Base-by-base conservation (phyloP, 2,113 vertebrate genomes). In the Heloderma charlesbogerti region DNA sequence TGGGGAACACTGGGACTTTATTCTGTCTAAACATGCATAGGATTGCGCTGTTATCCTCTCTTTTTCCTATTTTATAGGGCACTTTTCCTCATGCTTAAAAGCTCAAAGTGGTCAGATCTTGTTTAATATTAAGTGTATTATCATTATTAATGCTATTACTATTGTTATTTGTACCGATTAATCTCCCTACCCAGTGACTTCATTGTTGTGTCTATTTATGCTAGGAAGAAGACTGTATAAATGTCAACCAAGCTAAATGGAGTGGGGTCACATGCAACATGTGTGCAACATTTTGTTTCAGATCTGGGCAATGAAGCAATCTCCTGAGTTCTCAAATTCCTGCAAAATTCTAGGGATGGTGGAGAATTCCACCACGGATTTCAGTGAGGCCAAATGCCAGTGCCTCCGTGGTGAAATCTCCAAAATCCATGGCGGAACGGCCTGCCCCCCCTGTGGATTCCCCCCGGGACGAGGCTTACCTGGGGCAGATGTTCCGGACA, bases 21-120 rank as follows among this genome's bases (percentile, higher is more conserved):
- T n/a, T n/a, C n/a, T n/a, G n/a, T n/a, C n/a, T n/a, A n/a, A n/a
- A n/a, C n/a, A n/a, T n/a, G n/a, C n/a, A n/a, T n/a, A n/a, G n/a
- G n/a, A n/a, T n/a, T n/a, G n/a, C n/a, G n/a, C n/a, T n/a, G n/a
- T 1, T 43, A 92, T 90, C 63, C 79, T 84, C 80, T 86, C 71
- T 90, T 86, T 51, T 92, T 45, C 81, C 29, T 84, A 34, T 43
- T 85, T 5, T 84, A 75, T 45, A 60, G 75, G 31, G 31, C 29
- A 51, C 67, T 88, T 92, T 92, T 78, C 81, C 18, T 31, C 79
- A 67, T 93, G 85, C 92, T 87, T 89, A 78, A 37, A 3, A 10
- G 86, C 20, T 72, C 5, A n/a, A 1, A 63, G 20, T 31, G 4
- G 27, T 57, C 89, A 29, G 90, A 66, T 81, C 91, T 93, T 37